Base-by-base conservation (phyloP, 2,113 vertebrate genomes). In the Butorides virescens region DNA sequence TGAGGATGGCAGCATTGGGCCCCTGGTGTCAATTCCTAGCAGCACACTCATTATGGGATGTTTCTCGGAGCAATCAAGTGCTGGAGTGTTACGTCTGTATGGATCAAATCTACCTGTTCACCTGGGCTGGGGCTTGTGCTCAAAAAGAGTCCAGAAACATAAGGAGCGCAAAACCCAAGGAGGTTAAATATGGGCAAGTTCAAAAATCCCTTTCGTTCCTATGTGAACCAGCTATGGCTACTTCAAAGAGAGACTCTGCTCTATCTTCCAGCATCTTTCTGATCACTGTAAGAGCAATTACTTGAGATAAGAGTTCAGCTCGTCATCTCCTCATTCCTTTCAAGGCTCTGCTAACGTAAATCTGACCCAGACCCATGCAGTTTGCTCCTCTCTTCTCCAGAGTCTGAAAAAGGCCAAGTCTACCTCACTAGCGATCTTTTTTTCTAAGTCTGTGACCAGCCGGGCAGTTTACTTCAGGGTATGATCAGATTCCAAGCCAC, bases 401-500 rank as follows among this genome's bases (percentile, higher is more conserved):
- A 62, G 26, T 66, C 79, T 92, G 65, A 49, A 87, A 78, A 86
- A 65, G 65, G 18, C 53, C 11, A 14, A 34, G 16, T 61, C 67
- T 76, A 25, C 86, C 53, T 92, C 1, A 0, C 55, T 59, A 67
- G 32, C 6, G 2, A n/a, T 47, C 21, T 47, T 50, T 72, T 82
- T 29, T 10, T 6, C 18, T 7, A 21, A 58, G 59, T 58, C 78
- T 91, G 47, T 86, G 83, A 87, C 88, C 92, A 66, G 62, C 53
- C 14, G 58, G 76, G 78, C 76, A 78, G 82, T 97, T 96, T 95
- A 79, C 53, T 92, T 83, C 70, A 84, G 66, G 67, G 61, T 71
- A 79, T 61, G 77, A 56, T 86, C 94, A 88, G 49, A 92, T 77
- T 92, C 86, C 92, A 91, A 95, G 67, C 76, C 96, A 73, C 83